Evolutionary conservation across 2,113 vertebrate species (phyloP).

Genomic region (Passer montanus): DNA sequence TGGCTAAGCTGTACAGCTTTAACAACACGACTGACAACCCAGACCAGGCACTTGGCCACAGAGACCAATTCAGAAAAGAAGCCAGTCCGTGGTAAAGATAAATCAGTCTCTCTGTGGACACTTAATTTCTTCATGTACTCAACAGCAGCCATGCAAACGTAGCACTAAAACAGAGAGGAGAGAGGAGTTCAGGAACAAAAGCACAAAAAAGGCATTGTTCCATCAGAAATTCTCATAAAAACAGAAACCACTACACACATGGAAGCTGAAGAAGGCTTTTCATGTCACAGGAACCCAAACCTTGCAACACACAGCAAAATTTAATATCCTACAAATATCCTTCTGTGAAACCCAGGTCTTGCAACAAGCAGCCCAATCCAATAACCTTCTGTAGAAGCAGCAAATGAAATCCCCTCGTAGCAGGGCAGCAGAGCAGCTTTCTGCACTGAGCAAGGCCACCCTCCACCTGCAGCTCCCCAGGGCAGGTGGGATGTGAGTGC

Average conservation of each 20-base stretch:
- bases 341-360: not conserved
- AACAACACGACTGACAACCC: not conserved
- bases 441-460: not conserved
- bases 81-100: not conserved
- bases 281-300: not conserved
- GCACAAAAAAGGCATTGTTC: not conserved
- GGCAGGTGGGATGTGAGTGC: not conserved
- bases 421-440: not conserved
- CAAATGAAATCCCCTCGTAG: not conserved
- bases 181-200: not conserved
- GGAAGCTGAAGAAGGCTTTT: not conserved
- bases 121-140: not conserved
- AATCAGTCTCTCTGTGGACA: not conserved
- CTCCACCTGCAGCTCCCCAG: not conserved
- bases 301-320: not conserved
- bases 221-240: not conserved
- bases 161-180: not conserved
- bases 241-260: not conserved
- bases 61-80: not conserved
- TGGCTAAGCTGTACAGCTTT: not conserved
- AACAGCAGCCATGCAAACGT: not conserved
- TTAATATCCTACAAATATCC: not conserved
- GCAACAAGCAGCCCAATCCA: not conserved
- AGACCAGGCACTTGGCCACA: not conserved
- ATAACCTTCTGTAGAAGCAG: not conserved